Evolutionary conservation across 2,113 vertebrate genomes (phyloP), one percentile per base, ranked within the genome.

Genomic region (Otolemur garnettii): DNA sequence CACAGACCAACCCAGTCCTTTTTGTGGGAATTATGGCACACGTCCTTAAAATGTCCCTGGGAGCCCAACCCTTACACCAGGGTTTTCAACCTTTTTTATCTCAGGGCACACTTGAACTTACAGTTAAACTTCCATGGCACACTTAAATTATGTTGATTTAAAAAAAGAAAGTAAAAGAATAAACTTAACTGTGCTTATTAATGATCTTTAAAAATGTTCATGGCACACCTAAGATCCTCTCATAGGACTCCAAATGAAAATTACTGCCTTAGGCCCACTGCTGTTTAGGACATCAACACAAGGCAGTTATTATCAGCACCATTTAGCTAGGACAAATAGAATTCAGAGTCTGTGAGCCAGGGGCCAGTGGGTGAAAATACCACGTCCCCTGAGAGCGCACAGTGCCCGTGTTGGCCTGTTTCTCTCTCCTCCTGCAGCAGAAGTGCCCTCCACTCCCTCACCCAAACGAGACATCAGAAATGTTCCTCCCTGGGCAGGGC

Each of bases 361-460:
- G 3, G 71, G 92, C 66, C 1, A 1, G 21, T 14, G 9, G 64
- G 33, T 93, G 59, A 75, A 86, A 64, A 71, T 28, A 45, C 7
- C 74, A 66, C 10, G 42, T 64, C 26, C 42, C 50, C 60, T 0
- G 21, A 68, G 50, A 22, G 28, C n/a, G 59, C 24, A 4, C 22
- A 45, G 57, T 5, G 0, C 21, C 33, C 1, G 4, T 0, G 5
- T 0, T 0, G 11, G 55, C 53, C 15, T 19, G 12, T 18, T 17
- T 69, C 17, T 2, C 75, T 55, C 55, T 1, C 38, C 19, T 75
- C 42, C 17, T 26, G 18, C n/a, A 53, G 55, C n/a, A 74, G 87
- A 57, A 68, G 19, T 24, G 11, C 5, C 8, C 77, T 91, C 19
- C 13, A 4, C 38, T 87, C 62, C 28, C 59, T 57, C 4, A 17